Conservation (phyloP, 2,113 vertebrate genomes). For the Natator depressus region DNA sequence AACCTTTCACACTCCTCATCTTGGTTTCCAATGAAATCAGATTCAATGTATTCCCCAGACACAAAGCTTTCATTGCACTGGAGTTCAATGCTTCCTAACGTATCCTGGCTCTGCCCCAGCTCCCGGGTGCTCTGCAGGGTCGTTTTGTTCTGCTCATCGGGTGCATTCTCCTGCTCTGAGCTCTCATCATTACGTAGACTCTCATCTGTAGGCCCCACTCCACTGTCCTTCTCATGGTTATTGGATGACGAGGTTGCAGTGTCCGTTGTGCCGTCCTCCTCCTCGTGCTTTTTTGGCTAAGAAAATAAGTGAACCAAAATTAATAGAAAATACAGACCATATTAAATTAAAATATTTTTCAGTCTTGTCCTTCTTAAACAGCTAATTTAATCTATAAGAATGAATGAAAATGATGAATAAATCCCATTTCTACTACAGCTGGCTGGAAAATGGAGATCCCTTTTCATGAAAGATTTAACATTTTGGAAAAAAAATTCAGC, state of each 20-base stretch:
- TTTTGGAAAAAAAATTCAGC: background rate
- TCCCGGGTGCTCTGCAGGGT: conserved; percentile 79
- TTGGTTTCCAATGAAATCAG: conserved; percentile 75
- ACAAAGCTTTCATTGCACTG: conserved; percentile 79
- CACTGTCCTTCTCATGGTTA: conserved; percentile 87
- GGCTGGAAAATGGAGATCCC: background rate
- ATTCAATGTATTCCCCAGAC: conserved; percentile 78
- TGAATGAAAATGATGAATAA: conserved; percentile 15
- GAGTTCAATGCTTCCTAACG: conserved; percentile 69
- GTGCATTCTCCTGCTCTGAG: conserved; percentile 87
- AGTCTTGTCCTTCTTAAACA: conserved; percentile 23
- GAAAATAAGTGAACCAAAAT: conserved; percentile 45
- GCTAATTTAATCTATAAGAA: background rate
- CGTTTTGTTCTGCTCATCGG: conserved; percentile 81
- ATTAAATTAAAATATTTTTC: background rate
- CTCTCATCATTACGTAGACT: conserved; percentile 84
- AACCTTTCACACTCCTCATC: conserved; percentile 89
- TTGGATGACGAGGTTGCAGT: conserved; percentile 92
- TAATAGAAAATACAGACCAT: background rate
- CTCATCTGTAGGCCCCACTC: conserved; percentile 83
- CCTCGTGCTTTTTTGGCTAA: conserved; percentile 87
- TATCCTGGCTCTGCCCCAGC: conserved; percentile 76
- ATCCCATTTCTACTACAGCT: background rate
- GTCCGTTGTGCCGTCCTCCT: conserved; percentile 90
- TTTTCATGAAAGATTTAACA: background rate